These are phyloP conservation scores for Todiramphus chloris DNA, from an alignment of 2,113 vertebrate genomes.

Conservation along the genomic window DNA sequence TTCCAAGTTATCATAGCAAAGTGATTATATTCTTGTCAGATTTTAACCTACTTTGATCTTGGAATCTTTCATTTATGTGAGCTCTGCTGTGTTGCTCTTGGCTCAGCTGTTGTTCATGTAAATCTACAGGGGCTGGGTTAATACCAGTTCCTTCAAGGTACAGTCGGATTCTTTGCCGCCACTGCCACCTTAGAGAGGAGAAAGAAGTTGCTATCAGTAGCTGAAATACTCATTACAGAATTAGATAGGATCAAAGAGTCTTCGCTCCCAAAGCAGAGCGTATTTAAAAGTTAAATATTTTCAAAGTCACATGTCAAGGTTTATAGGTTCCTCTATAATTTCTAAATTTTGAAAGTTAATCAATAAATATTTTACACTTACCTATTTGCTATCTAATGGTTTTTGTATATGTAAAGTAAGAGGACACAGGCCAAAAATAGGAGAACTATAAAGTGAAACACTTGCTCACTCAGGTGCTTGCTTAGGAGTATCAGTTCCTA, in stretches of 20 bases:
- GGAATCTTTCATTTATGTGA: constrained; percentile 80
- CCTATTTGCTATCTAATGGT: not conserved
- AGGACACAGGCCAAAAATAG: not conserved
- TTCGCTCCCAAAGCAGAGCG: not conserved
- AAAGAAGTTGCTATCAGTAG: not conserved
- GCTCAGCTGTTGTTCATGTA: constrained; percentile 95
- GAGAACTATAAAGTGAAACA: not conserved
- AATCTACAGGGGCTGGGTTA: constrained; percentile 89
- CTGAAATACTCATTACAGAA: not conserved
- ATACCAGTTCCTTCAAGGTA: constrained; percentile 95
- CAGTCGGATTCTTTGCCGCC: constrained; percentile 92
- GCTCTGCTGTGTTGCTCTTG: constrained; percentile 91
- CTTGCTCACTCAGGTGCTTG: accelerated
- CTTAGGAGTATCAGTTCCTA: not conserved
- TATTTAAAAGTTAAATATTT: not conserved
- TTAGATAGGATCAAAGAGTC: not conserved
- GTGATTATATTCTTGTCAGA: not conserved
- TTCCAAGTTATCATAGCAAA: not conserved
- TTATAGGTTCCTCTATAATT: not conserved
- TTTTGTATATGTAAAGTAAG: not conserved
- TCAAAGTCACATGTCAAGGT: not conserved
- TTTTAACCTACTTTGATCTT: constrained; percentile 76
- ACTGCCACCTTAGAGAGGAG: constrained; percentile 84
- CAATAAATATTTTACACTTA: not conserved
- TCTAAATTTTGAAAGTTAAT: not conserved